Base-by-base conservation (phyloP, 1,140 invertebrate genomes). In the Brachionus koreanus region DNA sequence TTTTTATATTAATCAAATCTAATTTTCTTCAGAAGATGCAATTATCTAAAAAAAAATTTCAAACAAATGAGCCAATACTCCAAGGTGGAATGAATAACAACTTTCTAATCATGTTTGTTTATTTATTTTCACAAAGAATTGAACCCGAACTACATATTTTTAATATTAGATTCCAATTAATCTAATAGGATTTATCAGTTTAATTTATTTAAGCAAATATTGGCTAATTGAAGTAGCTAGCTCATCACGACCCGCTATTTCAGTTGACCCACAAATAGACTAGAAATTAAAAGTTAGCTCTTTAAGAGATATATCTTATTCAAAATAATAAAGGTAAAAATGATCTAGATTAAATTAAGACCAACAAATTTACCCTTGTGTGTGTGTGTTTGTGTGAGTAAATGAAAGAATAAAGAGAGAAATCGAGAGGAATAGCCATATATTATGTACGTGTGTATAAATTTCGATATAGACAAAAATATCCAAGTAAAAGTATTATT, bases 401-500 rank as follows among this genome's bases (percentile, higher is more conserved):
- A 29, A 29, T 29, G 29, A 29, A 29, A 29, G 29, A 29, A 29
- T 29, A 29, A 16, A 52, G 49, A 19, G 49, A 19, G 19, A 52
- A n/a, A n/a, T n/a, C 12, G 12, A 49, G 10, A 49, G n/a, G n/a
- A 16, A 52, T n/a, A 52, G 4, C 49, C 49, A 52, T 19, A 52
- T 29, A 29, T 29, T 29, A 29, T 29, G 29, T 29, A 16, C 19
- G 65, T 69, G 65, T 39, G 35, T 69, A 39, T 69, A 37, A 13
- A 37, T 69, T 69, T 39, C n/a, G n/a, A 39, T 39, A 37, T 69
- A 69, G 65, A 69, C 29, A 16, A 69, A 69, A 69, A 69, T 37
- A 69, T 19, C 29, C 35, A 69, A 69, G 65, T 69, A 69, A 69
- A 69, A 69, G 35, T 16, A 69, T 39, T 39, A 69, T 69, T 69